phyloP scores from a whole-genome alignment of 1,140 invertebrate species.

The Andrena cerasifolii region DNA sequence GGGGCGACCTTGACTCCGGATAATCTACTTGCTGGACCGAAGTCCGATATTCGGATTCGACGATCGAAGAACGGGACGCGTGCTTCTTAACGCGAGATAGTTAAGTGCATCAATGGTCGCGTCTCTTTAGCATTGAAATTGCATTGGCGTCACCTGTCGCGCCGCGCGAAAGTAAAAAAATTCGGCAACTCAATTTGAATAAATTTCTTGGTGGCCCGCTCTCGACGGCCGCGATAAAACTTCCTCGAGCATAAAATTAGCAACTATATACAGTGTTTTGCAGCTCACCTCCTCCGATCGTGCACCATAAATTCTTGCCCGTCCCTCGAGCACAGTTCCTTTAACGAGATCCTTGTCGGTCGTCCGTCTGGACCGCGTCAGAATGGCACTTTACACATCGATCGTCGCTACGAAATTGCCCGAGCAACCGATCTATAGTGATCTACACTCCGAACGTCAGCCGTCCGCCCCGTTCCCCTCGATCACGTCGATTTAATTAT shows the following conservation, averaged over 20 bases:
- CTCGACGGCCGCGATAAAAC: neutral
- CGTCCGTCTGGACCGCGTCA: neutral
- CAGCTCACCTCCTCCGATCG: conserved; percentile 29
- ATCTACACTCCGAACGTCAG: neutral
- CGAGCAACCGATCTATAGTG: neutral
- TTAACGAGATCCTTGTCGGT: conserved; percentile 31
- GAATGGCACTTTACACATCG: too few relatives aligned
- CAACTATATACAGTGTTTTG: conserved; percentile 3
- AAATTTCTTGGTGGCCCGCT: conserved; percentile 29
- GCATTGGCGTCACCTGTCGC: conserved; percentile 15
- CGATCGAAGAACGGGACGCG: neutral
- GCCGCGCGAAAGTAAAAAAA: conserved; percentile 2
- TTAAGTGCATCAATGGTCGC: conserved; percentile 19
- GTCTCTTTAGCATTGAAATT: conserved; percentile 30
- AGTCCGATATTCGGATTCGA: conserved; percentile 16
- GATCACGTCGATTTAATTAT: neutral
- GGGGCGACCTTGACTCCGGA: conserved; percentile 32
- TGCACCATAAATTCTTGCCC: conserved; percentile 8
- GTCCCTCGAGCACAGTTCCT: neutral
- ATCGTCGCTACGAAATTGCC: neutral
- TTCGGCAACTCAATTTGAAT: conserved; percentile 48
- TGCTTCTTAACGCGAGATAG: conserved; percentile 12
- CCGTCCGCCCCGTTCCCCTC: neutral
- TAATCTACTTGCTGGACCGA: conserved; percentile 25
- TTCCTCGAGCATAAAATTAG: conserved; percentile 34